Evolutionary conservation across 2,888 invertebrate genomes (phyloP), one percentile per base, ranked within the genome.

Genomic region (Podotricha telesiphe): DNA sequence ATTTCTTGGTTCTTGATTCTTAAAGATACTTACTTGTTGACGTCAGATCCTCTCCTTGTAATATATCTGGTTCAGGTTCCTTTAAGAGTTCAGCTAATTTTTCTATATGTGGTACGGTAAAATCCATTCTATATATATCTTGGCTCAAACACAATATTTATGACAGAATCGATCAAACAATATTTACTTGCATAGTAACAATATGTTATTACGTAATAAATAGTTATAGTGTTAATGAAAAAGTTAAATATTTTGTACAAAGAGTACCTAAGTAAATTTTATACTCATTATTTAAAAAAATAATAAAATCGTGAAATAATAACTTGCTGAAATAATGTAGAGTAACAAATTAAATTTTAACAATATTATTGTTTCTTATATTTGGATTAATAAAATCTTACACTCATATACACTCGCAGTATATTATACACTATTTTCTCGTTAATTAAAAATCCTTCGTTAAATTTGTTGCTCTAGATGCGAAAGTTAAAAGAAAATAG

Each of bases 21-120:
- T n/a, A 37, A 37, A 37, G 8, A n/a, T 15, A 48, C 53, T 71
- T 76, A 89, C 89, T 84, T 65, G 84, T 76, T 28, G 84, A 73
- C 15, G 83, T 78, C 47, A 89, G 79, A 73, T 91, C 86, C 3
- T 89, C 86, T 53, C 92, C 92, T 78, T 93, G 92, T 34, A 91
- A 76, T 37, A 92, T 83, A 63, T 91, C 93, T 28, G 88, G 88
- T 75, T 91, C 93, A 7, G 93, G 90, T 37, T 85, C 82, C 61
- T 82, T 81, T 20, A 93, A 75, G 69, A 93, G 68, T 61, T 87
- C 88, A 1, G 78, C 84, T 66, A 93, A 79, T 69, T 87, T 86
- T 65, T 83, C 77, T 82, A 93, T 86, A 20, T 81, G 78, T n/a
- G 74, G 78, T 2, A 83, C 78, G 0, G 86, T 78, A 69, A 91